phyloP scores from a whole-genome alignment of 2,113 vertebrate species.

The Naja naja region DNA sequence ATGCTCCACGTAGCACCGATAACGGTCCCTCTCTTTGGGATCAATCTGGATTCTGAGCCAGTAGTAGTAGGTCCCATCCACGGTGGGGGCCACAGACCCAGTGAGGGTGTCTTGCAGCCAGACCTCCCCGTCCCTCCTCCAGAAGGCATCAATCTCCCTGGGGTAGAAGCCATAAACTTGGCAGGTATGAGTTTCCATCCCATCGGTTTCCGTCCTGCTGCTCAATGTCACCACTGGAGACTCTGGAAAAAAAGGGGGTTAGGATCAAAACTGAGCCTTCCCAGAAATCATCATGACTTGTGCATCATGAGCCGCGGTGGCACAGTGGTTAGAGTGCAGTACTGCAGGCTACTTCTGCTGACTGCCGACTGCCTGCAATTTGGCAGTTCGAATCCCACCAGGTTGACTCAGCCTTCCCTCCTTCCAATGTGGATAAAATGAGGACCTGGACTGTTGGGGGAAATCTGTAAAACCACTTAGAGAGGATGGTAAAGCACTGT shows the following conservation, averaged over 20 bases:
- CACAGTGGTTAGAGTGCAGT: no score
- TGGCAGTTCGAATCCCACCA: no score
- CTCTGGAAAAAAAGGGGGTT: background rate
- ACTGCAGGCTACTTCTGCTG: no score
- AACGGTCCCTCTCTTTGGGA: background rate
- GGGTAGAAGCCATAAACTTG: background rate
- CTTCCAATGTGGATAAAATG: no score
- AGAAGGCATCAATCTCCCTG: background rate
- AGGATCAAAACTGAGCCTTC: no score
- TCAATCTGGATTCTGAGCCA: background rate
- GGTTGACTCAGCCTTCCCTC: no score
- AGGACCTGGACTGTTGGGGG: no score
- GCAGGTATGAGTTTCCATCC: background rate
- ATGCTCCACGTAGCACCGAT: background rate
- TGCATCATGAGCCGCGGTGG: background rate
- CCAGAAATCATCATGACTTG: background rate
- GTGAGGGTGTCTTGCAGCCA: background rate
- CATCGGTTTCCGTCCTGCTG: fast-evolving
- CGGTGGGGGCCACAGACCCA: background rate
- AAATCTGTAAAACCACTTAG: no score
- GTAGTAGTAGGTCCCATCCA: background rate
- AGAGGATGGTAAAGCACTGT: no score
- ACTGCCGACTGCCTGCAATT: no score
- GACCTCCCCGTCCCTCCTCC: background rate
- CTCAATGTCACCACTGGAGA: background rate